Conservation (phyloP, 2,888 invertebrate species). For the Aphidoletes aphidimyza region DNA sequence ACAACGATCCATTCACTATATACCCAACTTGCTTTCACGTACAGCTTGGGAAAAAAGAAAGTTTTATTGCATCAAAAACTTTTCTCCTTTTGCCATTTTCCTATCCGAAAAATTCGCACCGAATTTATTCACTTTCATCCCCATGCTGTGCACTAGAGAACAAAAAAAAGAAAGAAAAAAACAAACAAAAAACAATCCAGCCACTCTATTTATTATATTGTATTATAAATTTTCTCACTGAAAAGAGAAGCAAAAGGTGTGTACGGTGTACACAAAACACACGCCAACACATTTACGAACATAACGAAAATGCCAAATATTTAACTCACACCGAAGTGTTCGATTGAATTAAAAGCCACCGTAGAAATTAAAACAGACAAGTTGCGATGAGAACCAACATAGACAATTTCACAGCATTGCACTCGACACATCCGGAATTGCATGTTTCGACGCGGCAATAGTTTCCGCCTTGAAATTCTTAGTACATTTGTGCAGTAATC, state of each 20-base stretch:
- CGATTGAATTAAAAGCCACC: conserved; percentile 10
- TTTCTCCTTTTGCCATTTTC: neutral
- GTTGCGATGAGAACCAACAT: neutral
- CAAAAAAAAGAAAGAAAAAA: neutral
- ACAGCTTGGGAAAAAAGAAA: neutral
- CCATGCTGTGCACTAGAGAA: neutral
- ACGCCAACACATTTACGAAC: neutral
- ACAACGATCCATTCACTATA: too few species aligned
- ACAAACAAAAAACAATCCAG: neutral
- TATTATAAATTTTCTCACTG: neutral
- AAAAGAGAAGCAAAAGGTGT: neutral
- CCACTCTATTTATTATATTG: conserved; percentile 20
- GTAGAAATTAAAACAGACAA: conserved; percentile 24
- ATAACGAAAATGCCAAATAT: conserved; percentile 35
- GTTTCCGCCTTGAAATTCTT: neutral
- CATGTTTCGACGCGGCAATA: neutral
- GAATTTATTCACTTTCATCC: neutral
- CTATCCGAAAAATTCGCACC: too few species aligned
- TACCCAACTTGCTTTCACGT: neutral
- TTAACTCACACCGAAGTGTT: neutral
- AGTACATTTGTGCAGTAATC: neutral
- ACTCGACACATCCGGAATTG: conserved; percentile 23
- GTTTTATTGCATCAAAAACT: conserved; percentile 40
- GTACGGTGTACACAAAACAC: neutral
- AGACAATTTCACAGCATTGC: conserved; percentile 23